Evolutionary conservation across 2,113 vertebrate genomes (phyloP).

Genomic region (Heteronetta atricapilla): DNA sequence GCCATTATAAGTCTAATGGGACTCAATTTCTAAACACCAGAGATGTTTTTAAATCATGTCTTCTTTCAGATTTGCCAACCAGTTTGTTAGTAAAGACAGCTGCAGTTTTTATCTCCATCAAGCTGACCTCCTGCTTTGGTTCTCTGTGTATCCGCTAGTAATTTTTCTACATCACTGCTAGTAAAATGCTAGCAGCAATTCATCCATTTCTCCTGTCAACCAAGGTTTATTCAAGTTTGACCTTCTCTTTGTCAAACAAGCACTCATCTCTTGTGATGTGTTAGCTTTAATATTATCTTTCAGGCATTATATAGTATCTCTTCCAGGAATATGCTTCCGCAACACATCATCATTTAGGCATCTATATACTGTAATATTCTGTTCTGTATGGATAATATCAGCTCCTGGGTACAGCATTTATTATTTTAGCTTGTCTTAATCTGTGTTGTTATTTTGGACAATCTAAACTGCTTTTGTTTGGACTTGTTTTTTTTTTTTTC

Average conservation of each 20-base stretch:
- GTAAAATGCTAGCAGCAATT: conserved; percentile 25
- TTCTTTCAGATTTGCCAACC: conserved; percentile 6
- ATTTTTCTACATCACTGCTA: conserved; percentile 57
- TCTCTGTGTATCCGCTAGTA: neutral
- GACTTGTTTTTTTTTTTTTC: neutral
- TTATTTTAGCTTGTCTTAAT: conserved; percentile 22
- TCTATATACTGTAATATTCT: neutral
- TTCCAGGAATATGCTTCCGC: neutral
- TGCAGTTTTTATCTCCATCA: conserved; percentile 3
- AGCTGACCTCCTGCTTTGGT: conserved; percentile 20
- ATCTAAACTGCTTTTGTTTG: neutral
- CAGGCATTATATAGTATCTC: neutral
- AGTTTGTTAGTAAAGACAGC: neutral
- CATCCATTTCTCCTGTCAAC: conserved; percentile 51
- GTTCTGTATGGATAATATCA: neutral
- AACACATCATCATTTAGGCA: neutral
- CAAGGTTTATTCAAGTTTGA: conserved; percentile 49
- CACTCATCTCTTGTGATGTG: conserved; percentile 30
- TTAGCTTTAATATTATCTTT: conserved; percentile 20
- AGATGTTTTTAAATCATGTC: neutral
- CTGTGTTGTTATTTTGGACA: neutral
- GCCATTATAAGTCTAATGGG: neutral
- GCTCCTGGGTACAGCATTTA: neutral
- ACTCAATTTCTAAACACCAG: neutral
- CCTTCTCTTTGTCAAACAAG: conserved; percentile 54